A percentile compares a stretch with the other conserved stretches of the same genome.
phyloP scores from a whole-genome alignment of 2,113 vertebrate genomes.

The Agelaius phoeniceus region DNA sequence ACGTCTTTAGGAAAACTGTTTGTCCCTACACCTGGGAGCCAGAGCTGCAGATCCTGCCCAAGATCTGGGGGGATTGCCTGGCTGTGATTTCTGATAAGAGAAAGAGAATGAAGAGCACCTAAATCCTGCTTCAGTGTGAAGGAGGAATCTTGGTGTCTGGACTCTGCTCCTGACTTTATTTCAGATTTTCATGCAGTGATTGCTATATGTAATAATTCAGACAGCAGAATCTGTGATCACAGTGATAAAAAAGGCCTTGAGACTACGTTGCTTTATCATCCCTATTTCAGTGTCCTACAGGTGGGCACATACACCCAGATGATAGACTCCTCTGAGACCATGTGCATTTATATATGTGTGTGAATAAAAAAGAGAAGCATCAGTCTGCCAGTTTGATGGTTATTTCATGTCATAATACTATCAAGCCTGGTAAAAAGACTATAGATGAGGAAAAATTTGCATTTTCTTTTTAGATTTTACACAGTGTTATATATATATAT shows the following conservation, averaged over 20 bases:
- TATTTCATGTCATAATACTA: neutral
- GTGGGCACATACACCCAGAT: neutral
- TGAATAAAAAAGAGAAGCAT: neutral
- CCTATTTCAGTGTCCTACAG: neutral
- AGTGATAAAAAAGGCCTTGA: neutral
- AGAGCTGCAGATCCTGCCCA: neutral
- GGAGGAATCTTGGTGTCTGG: neutral
- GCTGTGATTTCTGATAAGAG: neutral
- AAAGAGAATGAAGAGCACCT: neutral
- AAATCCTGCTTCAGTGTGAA: neutral
- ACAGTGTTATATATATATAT: neutral
- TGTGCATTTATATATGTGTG: fast-evolving
- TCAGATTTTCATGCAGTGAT: neutral
- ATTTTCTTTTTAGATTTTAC: neutral
- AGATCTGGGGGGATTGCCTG: neutral
- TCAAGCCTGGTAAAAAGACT: neutral
- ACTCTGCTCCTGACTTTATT: neutral
- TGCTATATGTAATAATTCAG: neutral
- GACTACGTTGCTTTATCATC: neutral
- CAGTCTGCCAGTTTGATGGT: neutral
- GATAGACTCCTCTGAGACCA: neutral
- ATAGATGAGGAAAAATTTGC: neutral
- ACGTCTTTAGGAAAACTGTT: neutral
- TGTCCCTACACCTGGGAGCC: neutral
- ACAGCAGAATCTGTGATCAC: neutral